Evolutionary conservation across 2,797 vertebrate species (phyloP), one percentile per base, ranked within the genome.

Genomic region (Mormyrops attenuatus): DNA sequence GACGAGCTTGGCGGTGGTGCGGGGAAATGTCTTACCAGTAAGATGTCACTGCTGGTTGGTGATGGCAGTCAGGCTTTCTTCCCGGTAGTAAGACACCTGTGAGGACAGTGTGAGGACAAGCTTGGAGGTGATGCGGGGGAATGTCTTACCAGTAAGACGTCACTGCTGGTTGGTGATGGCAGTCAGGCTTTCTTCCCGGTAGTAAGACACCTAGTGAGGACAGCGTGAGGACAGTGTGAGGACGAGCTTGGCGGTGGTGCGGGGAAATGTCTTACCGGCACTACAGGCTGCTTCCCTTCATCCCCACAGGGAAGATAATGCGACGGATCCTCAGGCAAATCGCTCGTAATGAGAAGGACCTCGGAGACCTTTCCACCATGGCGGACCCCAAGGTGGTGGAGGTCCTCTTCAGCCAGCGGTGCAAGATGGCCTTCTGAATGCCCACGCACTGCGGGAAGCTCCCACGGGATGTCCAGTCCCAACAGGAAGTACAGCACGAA

Each of bases 351-450:
- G 96, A 97, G 85, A 95, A 93, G 92, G 96, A 97, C 90, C 93
- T 97, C 66, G 96, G 96, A 1, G 96, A 97, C 93, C 95, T 96
- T 13, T 97, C 96, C 0, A 96, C 96, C 6, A 94, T 97, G 91
- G 96, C 96, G 0, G 96, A 97, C 91, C 95, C 96, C 0, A 95
- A 95, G 88, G 95, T 97, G 85, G 96, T 97, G 91, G 96, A 97
- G 90, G 93, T 95, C 22, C 92, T 97, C 80, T 95, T 96, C 90
- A 96, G 94, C 91, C 96, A 97, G 91, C 94, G 96, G 53, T 95
- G 92, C 87, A 93, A 96, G 91, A 95, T 95, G n/a, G 93, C 95
- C 26, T 94, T 95, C 13, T 96, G 92, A 96, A 73, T 5, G 3
- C 22, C 57, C 30, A 22, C 3, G 3, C n/a, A 11, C 9, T 7